phyloP scores from a whole-genome alignment of 2,888 invertebrate species.

The Sussaba pulchella region DNA sequence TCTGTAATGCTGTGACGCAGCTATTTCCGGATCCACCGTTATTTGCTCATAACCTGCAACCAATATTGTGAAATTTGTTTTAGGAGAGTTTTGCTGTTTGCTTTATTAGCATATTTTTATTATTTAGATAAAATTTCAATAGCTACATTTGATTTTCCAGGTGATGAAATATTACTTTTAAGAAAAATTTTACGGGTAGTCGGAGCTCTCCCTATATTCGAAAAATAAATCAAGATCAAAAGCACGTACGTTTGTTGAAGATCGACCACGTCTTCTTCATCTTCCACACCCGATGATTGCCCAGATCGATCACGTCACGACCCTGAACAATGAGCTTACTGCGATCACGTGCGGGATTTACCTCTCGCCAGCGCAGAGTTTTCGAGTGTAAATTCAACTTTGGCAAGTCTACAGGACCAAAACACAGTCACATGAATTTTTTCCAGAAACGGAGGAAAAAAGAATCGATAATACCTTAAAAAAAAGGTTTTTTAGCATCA shows the following conservation, averaged over 20 bases:
- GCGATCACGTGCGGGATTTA: constrained; percentile 75
- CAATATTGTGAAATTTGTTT: not conserved
- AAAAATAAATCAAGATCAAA: too few relatives aligned
- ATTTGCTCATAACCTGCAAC: constrained; percentile 67
- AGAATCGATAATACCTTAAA: too few relatives aligned
- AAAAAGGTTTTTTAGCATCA: not conserved
- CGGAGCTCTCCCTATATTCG: too few relatives aligned
- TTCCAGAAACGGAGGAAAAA: too few relatives aligned
- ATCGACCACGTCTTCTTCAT: constrained; percentile 61
- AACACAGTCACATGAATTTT: not conserved
- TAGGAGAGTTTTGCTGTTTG: not conserved
- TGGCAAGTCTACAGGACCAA: constrained; percentile 60
- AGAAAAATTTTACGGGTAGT: too few relatives aligned
- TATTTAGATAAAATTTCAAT: not conserved
- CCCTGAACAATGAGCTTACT: constrained; percentile 82
- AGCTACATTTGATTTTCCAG: too few relatives aligned
- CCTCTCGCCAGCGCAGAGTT: constrained; percentile 80
- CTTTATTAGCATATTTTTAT: not conserved
- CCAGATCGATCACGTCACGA: constrained; percentile 76
- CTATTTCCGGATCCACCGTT: constrained; percentile 68
- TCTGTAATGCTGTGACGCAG: constrained; percentile 71
- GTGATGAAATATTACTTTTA: too few relatives aligned
- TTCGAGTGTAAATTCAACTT: constrained; percentile 83
- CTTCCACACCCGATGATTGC: constrained; percentile 77
- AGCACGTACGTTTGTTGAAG: constrained; percentile 58